Evolutionary conservation across 2,888 invertebrate species (phyloP), one percentile per base, ranked within the genome.

Genomic region (Gymnoscelis rufifasciata): DNA sequence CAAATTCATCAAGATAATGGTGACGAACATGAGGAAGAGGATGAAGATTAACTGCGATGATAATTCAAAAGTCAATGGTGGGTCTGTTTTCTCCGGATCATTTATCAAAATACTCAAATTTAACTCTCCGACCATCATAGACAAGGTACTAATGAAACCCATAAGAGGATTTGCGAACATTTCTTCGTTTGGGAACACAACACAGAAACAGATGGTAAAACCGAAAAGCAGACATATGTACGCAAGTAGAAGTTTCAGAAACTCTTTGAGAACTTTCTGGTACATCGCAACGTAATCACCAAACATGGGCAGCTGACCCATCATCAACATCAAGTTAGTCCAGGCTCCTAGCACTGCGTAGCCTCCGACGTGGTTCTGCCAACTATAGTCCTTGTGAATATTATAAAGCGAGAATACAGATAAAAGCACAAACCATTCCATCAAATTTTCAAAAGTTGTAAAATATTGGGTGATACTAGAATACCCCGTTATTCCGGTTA

Each of bases 281-380:
- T 95, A 95, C 96, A 96, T 96, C 0, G 96, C 95, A 0, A 96
- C 95, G 68, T 96, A 96, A 23, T 95, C 94, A 30, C 96, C 96
- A 64, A 96, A 95, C 74, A 95, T 92, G 0, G 96, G 96, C 37
- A 96, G 80, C 64, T 96, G 95, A 2, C 96, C 96, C 71, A 96
- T 93, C 93, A 95, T 94, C 39, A 95, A 72, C 95, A 96, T 95
- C 11, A 95, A 88, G 74, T 96, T 95, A 1, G 94, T 94, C 95
- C 96, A 96, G 7, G 94, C 95, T 28, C 95, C 92, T 1, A 96
- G 82, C 0, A 95, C 94, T 0, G 95, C 94, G 67, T 95, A 94
- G 0, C 95, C 95, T 0, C 95, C 95, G 1, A 96, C 92, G 66
- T 95, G 95, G 66, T 94, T 95, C 66, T 95, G 95, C 93, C 95